Evolutionary conservation across 2,113 vertebrate species (phyloP), one percentile per base, ranked within the genome.

Genomic region (Grallaria varia): DNA sequence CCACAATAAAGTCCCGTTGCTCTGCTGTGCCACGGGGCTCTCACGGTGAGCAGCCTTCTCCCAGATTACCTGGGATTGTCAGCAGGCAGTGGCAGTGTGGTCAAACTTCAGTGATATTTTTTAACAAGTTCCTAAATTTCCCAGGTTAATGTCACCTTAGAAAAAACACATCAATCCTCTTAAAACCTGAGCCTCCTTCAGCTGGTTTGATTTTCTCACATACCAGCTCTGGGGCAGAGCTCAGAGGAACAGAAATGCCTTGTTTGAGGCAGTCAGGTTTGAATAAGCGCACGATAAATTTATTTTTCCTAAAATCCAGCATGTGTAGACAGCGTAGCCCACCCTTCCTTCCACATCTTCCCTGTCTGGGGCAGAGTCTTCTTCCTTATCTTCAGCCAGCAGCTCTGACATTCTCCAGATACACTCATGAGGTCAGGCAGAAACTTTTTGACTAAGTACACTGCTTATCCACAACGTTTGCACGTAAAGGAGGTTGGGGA

Each of bases 271-370:
- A 62, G 60, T 45, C 81, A 84, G 44, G 60, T 68, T 37, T 63
- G 52, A 79, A 7, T n/a, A 89, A 84, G 25, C 12, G 15, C 27
- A 40, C 1, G 14, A 78, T 75, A 87, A 74, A 87, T 78, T 22
- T 66, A 53, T 76, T 91, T 89, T 92, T 67, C 79, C 68, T 91
- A 75, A 91, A 92, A 63, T 14, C 66, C 77, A 78, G 53, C 23
- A 9, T 31, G n/a, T 14, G 35, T 12, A 82, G 86, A 33, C 17
- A 44, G 23, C 2, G 20, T 12, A 75, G 69, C 69, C 83, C 93
- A 96, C 94, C 88, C 88, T 96, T 96, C 86, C 92, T 93, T 95
- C 83, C 72, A 72, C 88, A 86, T 81, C 47, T 84, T 91, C 78
- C 87, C 74, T 7, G 14, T 63, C 80, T 33, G 62, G 71, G 37